Base-by-base conservation (phyloP, 2,888 invertebrate species). In the Trilocha varians region DNA sequence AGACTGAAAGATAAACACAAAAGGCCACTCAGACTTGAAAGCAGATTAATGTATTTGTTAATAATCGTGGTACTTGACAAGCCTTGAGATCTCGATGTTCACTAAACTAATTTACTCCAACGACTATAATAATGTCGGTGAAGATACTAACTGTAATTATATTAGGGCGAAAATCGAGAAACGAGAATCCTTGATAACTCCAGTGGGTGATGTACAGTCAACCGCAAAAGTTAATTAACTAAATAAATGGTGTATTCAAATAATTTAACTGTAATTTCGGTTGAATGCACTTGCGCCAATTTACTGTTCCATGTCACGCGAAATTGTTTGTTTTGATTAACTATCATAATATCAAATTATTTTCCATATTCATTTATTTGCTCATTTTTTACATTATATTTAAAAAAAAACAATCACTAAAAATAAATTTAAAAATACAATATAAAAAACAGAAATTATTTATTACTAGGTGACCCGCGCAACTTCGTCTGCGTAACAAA, bases 21-120 rank as follows among this genome's bases (percentile, higher is more conserved):
- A 34, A 34, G 15, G 8, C 34, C 14, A 14, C 17, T 13, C 13
- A 14, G 11, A 18, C 6, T 33, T 16, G 13, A 13, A 41, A 37
- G 15, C 17, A 38, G 13, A 42, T 46, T 37, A 41, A 41, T 43
- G 32, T 13, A 34, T 35, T 17, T 35, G 13, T 9, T 18, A 33
- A 13, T 9, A 32, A 44, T 17, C 36, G 14, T 25, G 44, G 46
- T 45, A 47, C 44, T 45, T 45, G 45, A 43, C 38, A 16, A 32
- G 9, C 39, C 43, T 41, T 46, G 34, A 46, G 45, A 34, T 51
- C 53, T 50, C 48, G 50, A 53, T 53, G 39, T 48, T 52, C 49
- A 47, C 50, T 55, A 53, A 53, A 60, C 56, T 55, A 59, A 64
- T 63, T 57, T 50, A 48, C 52, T 45, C 55, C 54, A 59, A 60